Evolutionary conservation across 53 echinoderm and acorn worm species (phyloP), one percentile per base, ranked within the genome.

Genomic region (Pentamera pediparva): DNA sequence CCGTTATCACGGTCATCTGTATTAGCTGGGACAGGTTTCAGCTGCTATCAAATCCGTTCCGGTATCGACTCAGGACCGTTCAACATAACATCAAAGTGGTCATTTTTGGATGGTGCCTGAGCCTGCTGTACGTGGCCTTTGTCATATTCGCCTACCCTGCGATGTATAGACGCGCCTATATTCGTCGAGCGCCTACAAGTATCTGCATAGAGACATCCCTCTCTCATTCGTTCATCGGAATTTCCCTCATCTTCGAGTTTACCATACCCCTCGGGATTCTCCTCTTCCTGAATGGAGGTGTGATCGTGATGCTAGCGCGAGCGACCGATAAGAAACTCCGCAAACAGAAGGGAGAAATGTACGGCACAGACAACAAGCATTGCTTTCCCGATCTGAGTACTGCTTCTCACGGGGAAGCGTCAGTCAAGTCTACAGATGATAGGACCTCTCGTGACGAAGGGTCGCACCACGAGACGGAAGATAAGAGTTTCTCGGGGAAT

Each of bases 11-110:
- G 8, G 35, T 61, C 28, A 2, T 61, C 34, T 35, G 20, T 8
- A 61, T 61, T 19, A 61, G 61, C 35, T 35, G 12, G 12, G 61
- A 61, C 34, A 32, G 61, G 31, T 27, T 32, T 30, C 34, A 32
- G 34, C 31, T 61, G 61, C 32, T 61, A 32, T 35, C 61, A 33
- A 61, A 61, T 15, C 61, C 61, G 20, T 61, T 34, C 34, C 31
- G 34, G 18, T 17, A 61, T 27, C 61, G 61, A 8, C 29, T 32
- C 15, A 32, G 34, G 32, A 61, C 61, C 15, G 61, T 61, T 17
- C 34, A 10, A 32, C 12, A n/a, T 2, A 35, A 32, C 15, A 10
- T 3, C 19, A 8, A 20, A 4, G 34, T 34, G 3, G 35, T 35
- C 35, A 27, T 61, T n/a, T 61, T 3, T 27, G 34, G 35, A 20